Evolutionary conservation across 1,140 invertebrate species (phyloP).

Genomic region (Hylaeus volcanicus): DNA sequence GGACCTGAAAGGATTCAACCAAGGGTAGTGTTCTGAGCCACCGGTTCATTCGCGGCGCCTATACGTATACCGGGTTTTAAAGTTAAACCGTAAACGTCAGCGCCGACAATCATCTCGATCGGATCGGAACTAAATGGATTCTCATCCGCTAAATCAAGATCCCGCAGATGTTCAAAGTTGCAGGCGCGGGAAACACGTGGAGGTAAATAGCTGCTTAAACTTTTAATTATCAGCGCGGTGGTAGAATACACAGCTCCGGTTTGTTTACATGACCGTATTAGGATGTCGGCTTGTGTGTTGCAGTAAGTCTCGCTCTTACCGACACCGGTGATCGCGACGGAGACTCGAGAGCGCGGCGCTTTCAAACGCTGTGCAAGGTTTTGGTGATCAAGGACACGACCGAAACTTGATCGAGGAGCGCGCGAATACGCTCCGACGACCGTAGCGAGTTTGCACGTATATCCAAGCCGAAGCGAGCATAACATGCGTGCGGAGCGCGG

Average conservation of each 20-base stretch:
- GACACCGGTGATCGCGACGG: no score
- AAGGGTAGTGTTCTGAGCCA: constrained; percentile 5
- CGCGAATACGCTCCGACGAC: no score
- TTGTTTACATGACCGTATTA: neutral
- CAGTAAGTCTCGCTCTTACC: neutral
- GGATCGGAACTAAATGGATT: neutral
- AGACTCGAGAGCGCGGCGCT: no score
- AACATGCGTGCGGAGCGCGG: no score
- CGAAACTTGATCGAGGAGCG: no score
- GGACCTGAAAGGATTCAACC: constrained; percentile 19
- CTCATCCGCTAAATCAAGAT: neutral
- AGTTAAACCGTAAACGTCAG: neutral
- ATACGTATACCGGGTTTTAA: neutral
- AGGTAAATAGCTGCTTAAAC: neutral
- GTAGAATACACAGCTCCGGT: neutral
- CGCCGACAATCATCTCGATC: neutral
- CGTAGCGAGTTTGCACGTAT: no score
- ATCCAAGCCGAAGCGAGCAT: no score
- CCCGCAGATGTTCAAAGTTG: neutral
- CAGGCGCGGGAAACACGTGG: neutral
- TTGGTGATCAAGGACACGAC: no score
- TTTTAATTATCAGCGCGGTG: neutral
- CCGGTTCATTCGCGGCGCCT: neutral
- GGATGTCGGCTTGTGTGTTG: neutral
- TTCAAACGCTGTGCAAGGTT: no score